phyloP scores from a whole-genome alignment of 2,888 invertebrate genomes.

The Petrolisthes cinctipes region DNA sequence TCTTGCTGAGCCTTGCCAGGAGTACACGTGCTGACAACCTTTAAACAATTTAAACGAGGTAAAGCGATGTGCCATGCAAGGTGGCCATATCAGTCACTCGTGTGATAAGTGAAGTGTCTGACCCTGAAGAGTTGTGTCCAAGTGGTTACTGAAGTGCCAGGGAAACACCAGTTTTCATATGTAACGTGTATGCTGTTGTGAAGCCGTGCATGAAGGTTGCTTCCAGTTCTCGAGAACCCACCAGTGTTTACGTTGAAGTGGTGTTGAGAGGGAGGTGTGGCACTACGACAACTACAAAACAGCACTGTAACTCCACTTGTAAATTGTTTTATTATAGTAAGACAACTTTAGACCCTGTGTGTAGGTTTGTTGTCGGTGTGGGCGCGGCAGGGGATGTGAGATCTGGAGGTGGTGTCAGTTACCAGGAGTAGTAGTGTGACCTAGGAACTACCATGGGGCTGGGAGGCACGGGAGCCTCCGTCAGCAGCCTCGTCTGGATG shows the following conservation, averaged over 20 bases:
- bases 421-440: neutral
- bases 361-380: neutral
- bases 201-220: slow-evolving; percentile 15
- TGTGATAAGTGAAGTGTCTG: neutral
- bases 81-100: neutral
- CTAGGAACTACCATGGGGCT: neutral
- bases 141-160: neutral
- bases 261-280: neutral
- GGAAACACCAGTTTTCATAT: neutral
- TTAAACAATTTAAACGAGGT: neutral
- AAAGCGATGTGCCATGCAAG: neutral
- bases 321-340: too few species aligned
- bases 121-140: neutral
- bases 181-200: neutral
- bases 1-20: neutral
- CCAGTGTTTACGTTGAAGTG: neutral
- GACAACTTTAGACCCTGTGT: too few species aligned
- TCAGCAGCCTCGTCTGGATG: neutral
- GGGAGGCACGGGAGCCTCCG: neutral
- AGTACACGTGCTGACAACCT: slow-evolving; percentile 10
- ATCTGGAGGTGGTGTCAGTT: neutral
- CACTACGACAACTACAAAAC: too few species aligned
- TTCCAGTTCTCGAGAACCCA: slow-evolving; percentile 1
- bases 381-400: neutral
- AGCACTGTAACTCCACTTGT: too few species aligned